Evolutionary conservation across 1,140 invertebrate genomes (phyloP).

Genomic region (Chionoecetes opilio): DNA sequence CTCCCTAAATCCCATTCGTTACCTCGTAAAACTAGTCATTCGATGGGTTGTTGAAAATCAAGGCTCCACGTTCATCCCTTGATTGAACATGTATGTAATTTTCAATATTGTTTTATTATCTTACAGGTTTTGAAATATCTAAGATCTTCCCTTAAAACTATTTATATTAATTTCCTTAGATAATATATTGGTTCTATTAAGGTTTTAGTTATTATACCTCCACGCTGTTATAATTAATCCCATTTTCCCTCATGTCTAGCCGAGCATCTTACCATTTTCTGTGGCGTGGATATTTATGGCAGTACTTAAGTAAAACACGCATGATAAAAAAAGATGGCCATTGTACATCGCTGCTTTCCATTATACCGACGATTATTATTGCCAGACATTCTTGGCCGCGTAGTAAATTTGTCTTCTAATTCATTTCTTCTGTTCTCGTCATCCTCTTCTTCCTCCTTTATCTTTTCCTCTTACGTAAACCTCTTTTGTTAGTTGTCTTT

Average conservation of each 20-base stretch:
- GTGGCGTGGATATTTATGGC: not conserved
- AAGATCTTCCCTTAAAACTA: no score
- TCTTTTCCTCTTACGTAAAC: not conserved
- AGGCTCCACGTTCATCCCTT: not conserved
- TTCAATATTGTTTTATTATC: not conserved
- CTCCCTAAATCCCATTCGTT: constrained; percentile 1
- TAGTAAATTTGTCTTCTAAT: not conserved
- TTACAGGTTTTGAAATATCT: no score
- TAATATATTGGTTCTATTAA: no score
- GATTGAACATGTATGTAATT: not conserved
- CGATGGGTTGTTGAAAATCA: not conserved
- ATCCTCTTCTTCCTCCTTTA: not conserved
- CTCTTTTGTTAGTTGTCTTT: not conserved
- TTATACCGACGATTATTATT: not conserved
- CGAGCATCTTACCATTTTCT: not conserved
- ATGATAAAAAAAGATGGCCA: not conserved
- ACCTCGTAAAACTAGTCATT: constrained; percentile 1
- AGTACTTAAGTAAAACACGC: constrained; percentile 8
- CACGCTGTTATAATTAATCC: no score
- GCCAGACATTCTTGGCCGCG: not conserved
- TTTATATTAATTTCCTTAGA: not conserved
- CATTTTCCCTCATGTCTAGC: not conserved
- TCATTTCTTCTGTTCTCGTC: not conserved
- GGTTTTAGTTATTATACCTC: no score
- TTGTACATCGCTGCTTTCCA: not conserved